Percentiles rank a stretch among this genome's conserved stretches.
These are phyloP conservation scores for Laticauda colubrina DNA, from an alignment of 2,113 vertebrate genomes.

Conservation along the genomic window DNA sequence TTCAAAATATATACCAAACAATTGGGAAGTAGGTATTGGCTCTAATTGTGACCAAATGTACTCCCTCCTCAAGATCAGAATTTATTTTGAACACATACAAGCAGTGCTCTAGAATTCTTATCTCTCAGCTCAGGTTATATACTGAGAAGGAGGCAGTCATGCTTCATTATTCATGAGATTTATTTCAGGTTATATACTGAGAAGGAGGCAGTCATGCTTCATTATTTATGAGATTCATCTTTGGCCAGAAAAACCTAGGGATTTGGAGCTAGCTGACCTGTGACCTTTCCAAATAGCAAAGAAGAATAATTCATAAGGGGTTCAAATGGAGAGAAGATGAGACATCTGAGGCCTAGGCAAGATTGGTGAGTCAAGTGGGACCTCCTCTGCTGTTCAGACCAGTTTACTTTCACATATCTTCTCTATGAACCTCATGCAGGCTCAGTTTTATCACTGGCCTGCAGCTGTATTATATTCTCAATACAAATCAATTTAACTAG, in stretches of 20 bases:
- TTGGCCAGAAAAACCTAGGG: slow-evolving; percentile 54
- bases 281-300: slow-evolving; percentile 59
- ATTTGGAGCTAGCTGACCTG: slow-evolving; percentile 55
- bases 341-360: slow-evolving; percentile 62
- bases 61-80: slow-evolving; percentile 24
- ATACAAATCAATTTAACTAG: slow-evolving; percentile 44
- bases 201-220: slow-evolving; percentile 49
- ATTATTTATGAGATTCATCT: slow-evolving; percentile 60
- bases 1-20: slow-evolving; percentile 34
- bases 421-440: slow-evolving; percentile 45
- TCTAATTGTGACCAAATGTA: slow-evolving; percentile 33
- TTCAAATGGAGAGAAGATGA: slow-evolving; percentile 60
- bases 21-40: slow-evolving; percentile 26
- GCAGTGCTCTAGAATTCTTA: slow-evolving; percentile 28
- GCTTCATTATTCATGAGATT: slow-evolving; percentile 61
- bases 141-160: slow-evolving; percentile 41
- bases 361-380: slow-evolving; percentile 37
- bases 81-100: slow-evolving; percentile 15
- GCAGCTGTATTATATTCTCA: slow-evolving; percentile 37
- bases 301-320: slow-evolving; percentile 68
- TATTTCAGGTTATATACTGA: slow-evolving; percentile 35
- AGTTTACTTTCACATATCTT: slow-evolving; percentile 20
- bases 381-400: slow-evolving; percentile 9
- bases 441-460: slow-evolving; percentile 32
- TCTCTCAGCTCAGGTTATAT: slow-evolving; percentile 34